Base-by-base conservation (phyloP, 2,888 invertebrate genomes). In the Drosophila quasianomalipes region DNA sequence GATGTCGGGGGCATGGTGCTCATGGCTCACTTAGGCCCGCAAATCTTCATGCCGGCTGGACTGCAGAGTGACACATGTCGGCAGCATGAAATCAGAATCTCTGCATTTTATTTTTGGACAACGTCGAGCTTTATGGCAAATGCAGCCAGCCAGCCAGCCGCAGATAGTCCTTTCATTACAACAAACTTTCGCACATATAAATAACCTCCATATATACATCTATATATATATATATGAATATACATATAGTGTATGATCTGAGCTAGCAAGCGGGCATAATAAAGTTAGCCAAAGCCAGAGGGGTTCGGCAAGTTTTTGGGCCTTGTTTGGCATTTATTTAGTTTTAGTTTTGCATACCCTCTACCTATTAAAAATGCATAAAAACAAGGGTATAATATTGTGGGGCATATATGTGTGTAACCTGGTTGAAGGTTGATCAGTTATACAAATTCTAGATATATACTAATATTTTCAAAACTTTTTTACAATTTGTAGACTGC, bases 51-150 rank as follows among this genome's bases (percentile, higher is more conserved):
- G 89, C 84, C 88, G 79, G 85, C 81, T 82, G 83, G 90, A 84
- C 81, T 84, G 90, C 84, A 89, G 92, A 92, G 91, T 92, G 92
- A 92, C 92, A 92, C 92, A 92, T 92, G 92, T 92, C 92, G 92
- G 92, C 91, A 91, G 85, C 92, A 92, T 83, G 76, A 89, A 91
- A 87, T 87, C 85, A 75, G 80, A 91, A 87, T 91, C 86, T 85
- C 82, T 84, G 78, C 90, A 89, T 75, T 90, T 80, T 80, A 89
- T 72, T 89, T 83, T 57, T 71, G 81, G 79, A 65, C 82, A 83
- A 66, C 64, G 55, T 79, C 70, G 73, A 87, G 89, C 86, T 47
- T 47, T 60, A 74, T 85, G 85, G 86, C 75, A 63, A 62, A 16
- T 47, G 47, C 68, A 73, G 61, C 71, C 70, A 70, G 72, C 22